Evolutionary conservation across 2,113 vertebrate species (phyloP).

Genomic region (Phasianus colchicus): DNA sequence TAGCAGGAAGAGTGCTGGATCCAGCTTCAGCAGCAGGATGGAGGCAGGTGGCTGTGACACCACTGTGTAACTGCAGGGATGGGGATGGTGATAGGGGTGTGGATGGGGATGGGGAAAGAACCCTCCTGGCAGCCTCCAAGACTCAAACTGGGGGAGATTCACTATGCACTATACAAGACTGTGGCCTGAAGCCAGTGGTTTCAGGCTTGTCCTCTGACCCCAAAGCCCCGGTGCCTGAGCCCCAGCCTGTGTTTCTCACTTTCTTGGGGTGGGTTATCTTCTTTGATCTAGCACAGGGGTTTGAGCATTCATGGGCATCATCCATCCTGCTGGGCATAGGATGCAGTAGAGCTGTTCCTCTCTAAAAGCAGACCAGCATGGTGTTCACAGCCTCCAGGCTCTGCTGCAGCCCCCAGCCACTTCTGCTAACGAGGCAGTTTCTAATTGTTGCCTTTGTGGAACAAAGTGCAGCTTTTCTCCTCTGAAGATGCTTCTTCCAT

Average conservation of each 20-base stretch:
- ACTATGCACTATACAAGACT: accelerated
- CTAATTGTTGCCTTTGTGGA: slow-evolving; percentile 53
- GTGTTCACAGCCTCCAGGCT: neutral
- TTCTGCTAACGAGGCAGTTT: slow-evolving; percentile 43
- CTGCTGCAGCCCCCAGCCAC: neutral
- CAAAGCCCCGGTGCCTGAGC: neutral
- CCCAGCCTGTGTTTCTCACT: neutral
- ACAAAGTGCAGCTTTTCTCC: slow-evolving; percentile 46
- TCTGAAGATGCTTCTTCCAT: slow-evolving; percentile 38
- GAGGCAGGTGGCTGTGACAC: accelerated
- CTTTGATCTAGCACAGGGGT: no score
- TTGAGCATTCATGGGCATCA: neutral
- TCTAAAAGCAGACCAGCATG: neutral
- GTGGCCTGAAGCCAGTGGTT: neutral
- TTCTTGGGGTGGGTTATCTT: neutral
- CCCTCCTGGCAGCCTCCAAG: no score
- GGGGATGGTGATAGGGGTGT: no score
- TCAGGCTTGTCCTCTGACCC: neutral
- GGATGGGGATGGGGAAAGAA: accelerated
- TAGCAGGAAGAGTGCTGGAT: accelerated
- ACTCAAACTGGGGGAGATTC: accelerated
- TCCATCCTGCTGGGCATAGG: neutral
- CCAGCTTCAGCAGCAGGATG: accelerated
- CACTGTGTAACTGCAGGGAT: neutral
- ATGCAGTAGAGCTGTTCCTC: neutral